Evolutionary conservation across 2,113 vertebrate species (phyloP).

Genomic region (Grammomys dolichurus): DNA sequence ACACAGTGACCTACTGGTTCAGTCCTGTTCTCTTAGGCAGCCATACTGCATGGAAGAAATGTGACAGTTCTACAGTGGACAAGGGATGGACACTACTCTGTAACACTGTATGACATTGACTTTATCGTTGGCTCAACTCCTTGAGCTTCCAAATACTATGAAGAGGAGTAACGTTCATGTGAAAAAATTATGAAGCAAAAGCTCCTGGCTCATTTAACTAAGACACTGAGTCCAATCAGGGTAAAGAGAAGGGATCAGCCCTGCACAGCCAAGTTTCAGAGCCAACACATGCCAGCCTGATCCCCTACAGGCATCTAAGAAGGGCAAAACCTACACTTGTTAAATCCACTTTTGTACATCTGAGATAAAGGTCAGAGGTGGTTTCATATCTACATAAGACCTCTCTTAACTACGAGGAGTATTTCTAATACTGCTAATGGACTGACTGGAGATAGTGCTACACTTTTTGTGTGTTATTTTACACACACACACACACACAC

Average conservation of each 20-base stretch:
- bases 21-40: not conserved
- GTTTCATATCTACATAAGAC: not conserved
- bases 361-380: not conserved
- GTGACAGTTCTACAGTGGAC: not conserved
- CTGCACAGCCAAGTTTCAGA: slow-evolving; percentile 43
- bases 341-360: not conserved
- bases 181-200: not conserved
- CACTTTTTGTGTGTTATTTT: not conserved
- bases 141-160: not conserved
- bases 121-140: not conserved
- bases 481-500: not conserved
- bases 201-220: slow-evolving; percentile 50
- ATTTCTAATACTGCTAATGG: not conserved
- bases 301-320: slow-evolving; percentile 30
- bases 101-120: not conserved
- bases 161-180: not conserved
- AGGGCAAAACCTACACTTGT: not conserved
- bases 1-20: slow-evolving; percentile 33
- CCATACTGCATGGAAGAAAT: not conserved
- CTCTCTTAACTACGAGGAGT: not conserved
- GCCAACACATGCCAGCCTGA: not conserved
- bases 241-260: slow-evolving; percentile 12
- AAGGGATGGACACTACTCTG: too few relatives aligned
- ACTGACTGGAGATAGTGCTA: not conserved
- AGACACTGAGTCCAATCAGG: slow-evolving; percentile 4